Conservation (phyloP, 2,113 vertebrate species). For the Caracal caracal region DNA sequence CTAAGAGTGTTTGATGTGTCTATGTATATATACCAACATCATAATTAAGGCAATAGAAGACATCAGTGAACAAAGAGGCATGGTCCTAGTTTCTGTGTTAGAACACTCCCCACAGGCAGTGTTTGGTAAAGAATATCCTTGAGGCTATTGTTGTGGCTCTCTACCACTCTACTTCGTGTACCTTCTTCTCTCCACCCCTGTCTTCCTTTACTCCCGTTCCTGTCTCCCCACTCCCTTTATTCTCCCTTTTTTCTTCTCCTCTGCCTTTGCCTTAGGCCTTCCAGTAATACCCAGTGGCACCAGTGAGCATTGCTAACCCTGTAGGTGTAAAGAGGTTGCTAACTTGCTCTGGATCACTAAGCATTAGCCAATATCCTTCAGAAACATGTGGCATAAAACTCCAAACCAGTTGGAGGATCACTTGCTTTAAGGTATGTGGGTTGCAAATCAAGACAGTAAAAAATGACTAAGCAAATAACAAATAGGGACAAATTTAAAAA, state of each 20-base stretch:
- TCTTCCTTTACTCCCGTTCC: conserved; percentile 50
- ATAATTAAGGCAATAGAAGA: conserved; percentile 13
- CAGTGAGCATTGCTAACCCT: conserved; percentile 65
- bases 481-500: not conserved
- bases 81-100: not conserved
- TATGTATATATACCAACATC: not conserved
- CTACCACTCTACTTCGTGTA: conserved; percentile 12
- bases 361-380: conserved; percentile 69
- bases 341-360: conserved; percentile 71
- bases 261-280: conserved; percentile 61
- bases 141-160: conserved; percentile 29
- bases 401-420: conserved; percentile 71
- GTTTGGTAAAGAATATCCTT: conserved; percentile 38
- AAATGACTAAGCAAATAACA: conserved; percentile 55
- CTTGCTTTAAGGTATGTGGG: conserved; percentile 68
- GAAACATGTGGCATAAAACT: conserved; percentile 71
- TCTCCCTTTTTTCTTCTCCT: conserved; percentile 69
- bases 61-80: not conserved
- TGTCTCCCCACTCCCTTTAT: conserved; percentile 60
- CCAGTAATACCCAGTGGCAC: conserved; percentile 62
- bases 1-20: not conserved
- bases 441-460: conserved; percentile 60
- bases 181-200: conserved; percentile 39
- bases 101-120: not conserved
- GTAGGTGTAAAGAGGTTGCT: conserved; percentile 71